Evolutionary conservation across 1,140 invertebrate species (phyloP), one percentile per base, ranked within the genome.

Genomic region (Heliconius hermathena): DNA sequence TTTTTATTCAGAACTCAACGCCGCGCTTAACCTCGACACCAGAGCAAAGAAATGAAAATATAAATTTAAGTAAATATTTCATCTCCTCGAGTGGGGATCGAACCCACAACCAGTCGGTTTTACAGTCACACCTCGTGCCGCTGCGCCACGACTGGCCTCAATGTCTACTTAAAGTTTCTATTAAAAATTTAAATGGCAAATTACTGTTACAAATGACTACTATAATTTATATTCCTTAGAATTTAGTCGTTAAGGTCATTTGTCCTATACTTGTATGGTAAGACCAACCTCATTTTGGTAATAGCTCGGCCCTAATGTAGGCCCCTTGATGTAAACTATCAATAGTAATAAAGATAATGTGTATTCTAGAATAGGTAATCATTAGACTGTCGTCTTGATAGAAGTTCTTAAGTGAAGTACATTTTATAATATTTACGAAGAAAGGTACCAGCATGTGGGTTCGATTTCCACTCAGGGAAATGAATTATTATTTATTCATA

Each of bases 161-260:
- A 57, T n/a, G 1, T 57, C 18, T 9, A n/a, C 2, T n/a, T 9
- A 57, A 22, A 46, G 41, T 11, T 57, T 57, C 20, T 57, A 57
- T 57, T 9, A 2, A 18, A 22, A 22, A 57, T 1, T 57, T 57
- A 9, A 0, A 57, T 57, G 2, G 20, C n/a, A 22, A 57, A 57
- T 57, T 57, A 57, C 20, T 57, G n/a, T 57, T 57, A 57, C n/a
- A 57, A 57, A 54, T 54, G 22, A 29, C 20, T 54, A 54, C 26
- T 11, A 5, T 20, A 57, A 74, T 74, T 74, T 74, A 74, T 74
- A 74, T 54, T 33, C 46, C 46, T 74, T 74, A 74, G 46, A 74
- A 74, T 52, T 74, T 54, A 74, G 73, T 26, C 72, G 72, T 57
- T 26, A 33, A 74, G 46, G 46, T 33, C 73, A 74, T 16, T 54